phyloP scores from a whole-genome alignment of 2,888 invertebrate genomes.

The Clunio marinus region DNA sequence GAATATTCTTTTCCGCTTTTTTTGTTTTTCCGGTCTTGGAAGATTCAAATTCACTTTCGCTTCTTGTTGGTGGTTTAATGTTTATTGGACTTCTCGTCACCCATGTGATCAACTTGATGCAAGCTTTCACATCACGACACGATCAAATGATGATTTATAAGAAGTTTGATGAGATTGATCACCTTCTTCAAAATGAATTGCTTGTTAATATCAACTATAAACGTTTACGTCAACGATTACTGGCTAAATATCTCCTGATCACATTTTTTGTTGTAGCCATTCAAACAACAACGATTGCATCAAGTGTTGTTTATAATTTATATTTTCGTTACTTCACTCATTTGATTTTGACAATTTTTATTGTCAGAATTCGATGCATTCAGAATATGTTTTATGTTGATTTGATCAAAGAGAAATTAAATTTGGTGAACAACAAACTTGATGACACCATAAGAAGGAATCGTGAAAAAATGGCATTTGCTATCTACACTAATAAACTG shows the following conservation, averaged over 20 bases:
- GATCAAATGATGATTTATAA: conserved; percentile 40
- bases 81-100: conserved; percentile 43
- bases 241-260: conserved; percentile 33
- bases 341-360: conserved; percentile 13
- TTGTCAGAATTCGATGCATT: conserved; percentile 43
- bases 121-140: conserved; percentile 42
- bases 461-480: conserved; percentile 27
- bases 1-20: conserved; percentile 39
- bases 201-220: conserved; percentile 30
- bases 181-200: conserved; percentile 37
- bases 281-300: conserved; percentile 26
- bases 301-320: neutral
- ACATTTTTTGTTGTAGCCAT: conserved; percentile 13
- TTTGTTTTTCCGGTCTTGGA: conserved; percentile 34
- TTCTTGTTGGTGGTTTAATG: conserved; percentile 41
- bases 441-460: conserved; percentile 41
- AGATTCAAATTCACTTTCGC: conserved; percentile 39
- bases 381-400: conserved; percentile 43
- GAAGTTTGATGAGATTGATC: conserved; percentile 41
- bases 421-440: conserved; percentile 40
- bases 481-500: conserved; percentile 20
- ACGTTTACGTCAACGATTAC: neutral
- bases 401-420: conserved; percentile 40
- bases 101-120: conserved; percentile 43
- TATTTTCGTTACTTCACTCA: conserved; percentile 26